phyloP scores from a whole-genome alignment of 2,797 vertebrate species.

The Ibycter americanus region DNA sequence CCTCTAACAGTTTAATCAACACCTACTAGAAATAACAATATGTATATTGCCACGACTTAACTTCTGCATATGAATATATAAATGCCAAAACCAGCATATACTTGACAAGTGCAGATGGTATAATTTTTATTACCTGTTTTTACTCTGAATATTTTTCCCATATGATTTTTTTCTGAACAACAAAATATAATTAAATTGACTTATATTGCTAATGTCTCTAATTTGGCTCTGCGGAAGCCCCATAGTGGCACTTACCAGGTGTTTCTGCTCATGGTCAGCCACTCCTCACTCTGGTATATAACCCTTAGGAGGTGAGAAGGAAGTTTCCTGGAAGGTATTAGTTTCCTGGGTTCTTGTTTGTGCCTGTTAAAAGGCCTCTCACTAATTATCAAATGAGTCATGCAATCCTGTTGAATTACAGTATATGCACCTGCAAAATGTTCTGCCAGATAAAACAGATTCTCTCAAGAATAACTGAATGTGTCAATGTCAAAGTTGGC shows the following conservation, averaged over 20 bases:
- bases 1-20: neutral
- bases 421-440: neutral
- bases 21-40: neutral
- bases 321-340: neutral
- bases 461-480: neutral
- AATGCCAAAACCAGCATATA: neutral
- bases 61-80: neutral
- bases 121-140: neutral
- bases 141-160: neutral
- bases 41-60: neutral
- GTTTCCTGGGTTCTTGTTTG: neutral
- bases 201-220: neutral
- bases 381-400: neutral
- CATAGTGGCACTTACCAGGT: neutral
- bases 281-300: neutral
- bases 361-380: neutral
- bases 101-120: neutral
- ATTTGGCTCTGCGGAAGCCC: neutral
- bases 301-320: neutral
- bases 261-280: neutral
- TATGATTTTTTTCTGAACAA: neutral
- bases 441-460: neutral
- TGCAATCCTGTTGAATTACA: neutral
- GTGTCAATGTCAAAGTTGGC: neutral
- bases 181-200: neutral